Percentiles rank a stretch among this genome's conserved stretches.
Evolutionary conservation across 2,797 vertebrate genomes (phyloP).

Genomic region (Glossophaga mutica): DNA sequence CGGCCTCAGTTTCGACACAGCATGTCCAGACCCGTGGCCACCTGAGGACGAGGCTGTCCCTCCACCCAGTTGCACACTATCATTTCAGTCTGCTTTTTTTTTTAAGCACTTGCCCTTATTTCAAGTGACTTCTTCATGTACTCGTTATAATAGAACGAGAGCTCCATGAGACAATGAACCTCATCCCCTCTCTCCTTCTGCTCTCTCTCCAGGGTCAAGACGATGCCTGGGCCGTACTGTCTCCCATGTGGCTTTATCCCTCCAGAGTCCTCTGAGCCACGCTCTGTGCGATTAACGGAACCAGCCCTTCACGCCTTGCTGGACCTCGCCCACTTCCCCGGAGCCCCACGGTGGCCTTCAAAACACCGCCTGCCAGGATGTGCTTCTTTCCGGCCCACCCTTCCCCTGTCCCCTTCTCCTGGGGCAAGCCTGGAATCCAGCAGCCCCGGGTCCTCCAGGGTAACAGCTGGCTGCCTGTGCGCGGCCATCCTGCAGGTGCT

Average conservation of each 20-base stretch:
- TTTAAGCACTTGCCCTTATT: background rate
- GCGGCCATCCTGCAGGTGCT: background rate
- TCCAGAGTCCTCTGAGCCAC: background rate
- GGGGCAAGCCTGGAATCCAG: background rate
- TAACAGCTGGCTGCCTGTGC: background rate
- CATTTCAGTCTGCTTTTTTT: background rate
- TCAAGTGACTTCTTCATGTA: background rate
- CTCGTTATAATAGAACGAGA: background rate
- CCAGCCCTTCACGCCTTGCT: background rate
- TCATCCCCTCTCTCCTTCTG: background rate
- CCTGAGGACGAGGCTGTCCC: background rate
- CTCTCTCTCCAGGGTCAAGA: background rate
- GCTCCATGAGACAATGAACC: accelerated
- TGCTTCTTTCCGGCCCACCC: background rate
- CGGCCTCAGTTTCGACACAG: background rate
- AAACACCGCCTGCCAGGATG: background rate
- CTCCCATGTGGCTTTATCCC: background rate
- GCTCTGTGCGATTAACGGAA: background rate
- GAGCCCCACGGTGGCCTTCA: background rate
- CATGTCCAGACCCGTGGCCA: too few relatives aligned
- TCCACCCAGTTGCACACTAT: accelerated
- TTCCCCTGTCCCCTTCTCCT: background rate
- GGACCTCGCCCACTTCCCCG: background rate
- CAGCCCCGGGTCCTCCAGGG: background rate
- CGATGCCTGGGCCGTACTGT: background rate